phyloP scores from a whole-genome alignment of 2,113 vertebrate species.

The Carlito syrichta region DNA sequence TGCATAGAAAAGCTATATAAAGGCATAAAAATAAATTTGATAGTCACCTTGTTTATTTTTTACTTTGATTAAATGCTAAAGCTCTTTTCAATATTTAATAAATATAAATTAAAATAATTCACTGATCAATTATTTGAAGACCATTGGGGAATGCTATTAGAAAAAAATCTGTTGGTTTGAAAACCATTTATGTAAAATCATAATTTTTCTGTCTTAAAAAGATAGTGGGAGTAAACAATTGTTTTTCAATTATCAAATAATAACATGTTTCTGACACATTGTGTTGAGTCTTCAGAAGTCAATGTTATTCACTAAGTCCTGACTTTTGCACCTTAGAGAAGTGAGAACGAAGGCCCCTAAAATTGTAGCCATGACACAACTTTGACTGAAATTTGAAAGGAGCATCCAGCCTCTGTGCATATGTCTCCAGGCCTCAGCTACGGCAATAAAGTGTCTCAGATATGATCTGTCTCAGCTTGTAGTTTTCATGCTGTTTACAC shows the following conservation, averaged over 20 bases:
- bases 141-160: background rate
- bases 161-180: constrained; percentile 41
- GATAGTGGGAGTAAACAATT: background rate
- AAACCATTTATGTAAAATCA: constrained; percentile 17
- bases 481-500: background rate
- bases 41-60: background rate
- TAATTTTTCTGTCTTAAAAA: background rate
- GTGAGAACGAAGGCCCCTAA: background rate
- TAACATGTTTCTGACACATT: background rate
- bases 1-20: background rate
- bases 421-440: background rate
- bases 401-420: background rate
- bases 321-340: background rate
- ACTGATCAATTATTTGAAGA: constrained; percentile 1
- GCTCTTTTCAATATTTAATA: background rate
- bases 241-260: background rate
- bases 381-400: background rate
- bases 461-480: background rate
- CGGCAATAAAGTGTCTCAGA: background rate
- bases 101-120: constrained; percentile 19
- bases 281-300: background rate
- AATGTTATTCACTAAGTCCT: background rate
- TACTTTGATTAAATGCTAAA: background rate
- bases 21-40: constrained; percentile 17
- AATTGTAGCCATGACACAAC: background rate